These are phyloP conservation scores for Palythoa grandis DNA, from an alignment of 92 coral and sea anemone genomes.

Conservation along the genomic window DNA sequence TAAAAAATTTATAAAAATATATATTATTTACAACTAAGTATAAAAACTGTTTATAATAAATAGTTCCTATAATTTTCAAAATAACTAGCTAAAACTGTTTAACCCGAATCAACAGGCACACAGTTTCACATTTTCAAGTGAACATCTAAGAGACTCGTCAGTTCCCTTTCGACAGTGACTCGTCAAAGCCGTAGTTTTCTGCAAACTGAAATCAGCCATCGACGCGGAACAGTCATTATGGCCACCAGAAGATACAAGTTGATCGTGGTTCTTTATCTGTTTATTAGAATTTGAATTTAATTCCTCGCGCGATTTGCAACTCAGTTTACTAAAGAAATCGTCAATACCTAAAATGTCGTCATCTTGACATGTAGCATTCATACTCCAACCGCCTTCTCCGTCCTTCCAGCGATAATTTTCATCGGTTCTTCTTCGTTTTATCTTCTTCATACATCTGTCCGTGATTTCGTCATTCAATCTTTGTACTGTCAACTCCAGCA, in stretches of 20 bases:
- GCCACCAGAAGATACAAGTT: neutral
- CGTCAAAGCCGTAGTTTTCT: neutral
- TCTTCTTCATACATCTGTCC: slow-evolving; percentile 85
- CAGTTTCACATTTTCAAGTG: slow-evolving; percentile 5
- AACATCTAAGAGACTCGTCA: neutral
- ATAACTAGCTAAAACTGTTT: neutral
- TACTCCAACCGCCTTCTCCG: slow-evolving; percentile 87
- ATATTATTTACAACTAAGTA: neutral
- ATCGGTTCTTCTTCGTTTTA: slow-evolving; percentile 79
- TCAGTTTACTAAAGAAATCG: slow-evolving; percentile 88
- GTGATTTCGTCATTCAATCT: slow-evolving; percentile 95
- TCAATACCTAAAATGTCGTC: slow-evolving; percentile 98
- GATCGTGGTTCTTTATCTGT: slow-evolving; percentile 10
- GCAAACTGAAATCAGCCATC: neutral
- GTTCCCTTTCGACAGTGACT: slow-evolving; percentile 30
- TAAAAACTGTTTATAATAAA: neutral
- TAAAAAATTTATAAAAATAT: neutral
- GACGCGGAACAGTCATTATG: neutral
- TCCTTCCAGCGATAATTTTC: slow-evolving; percentile 91
- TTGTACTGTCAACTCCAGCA: slow-evolving; percentile 84
- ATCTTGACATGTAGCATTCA: slow-evolving; percentile 79
- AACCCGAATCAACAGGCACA: slow-evolving; percentile 16
- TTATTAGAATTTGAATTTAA: neutral
- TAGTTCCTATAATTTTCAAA: neutral
- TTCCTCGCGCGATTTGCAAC: slow-evolving; percentile 56